Evolutionary conservation across 1,140 invertebrate genomes (phyloP).

Genomic region (Drosophila kanapiae): DNA sequence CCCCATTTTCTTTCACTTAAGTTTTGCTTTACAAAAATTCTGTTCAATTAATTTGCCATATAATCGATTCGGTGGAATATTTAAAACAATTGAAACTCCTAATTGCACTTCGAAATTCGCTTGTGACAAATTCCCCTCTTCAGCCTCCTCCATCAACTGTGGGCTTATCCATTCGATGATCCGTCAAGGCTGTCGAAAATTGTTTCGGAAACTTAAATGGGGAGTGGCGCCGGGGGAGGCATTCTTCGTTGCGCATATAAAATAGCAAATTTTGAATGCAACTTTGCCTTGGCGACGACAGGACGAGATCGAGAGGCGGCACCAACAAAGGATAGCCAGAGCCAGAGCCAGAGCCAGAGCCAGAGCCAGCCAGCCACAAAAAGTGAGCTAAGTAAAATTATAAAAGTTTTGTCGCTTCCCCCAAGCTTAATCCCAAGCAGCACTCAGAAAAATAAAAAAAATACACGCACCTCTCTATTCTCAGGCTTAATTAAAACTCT

Average conservation of each 20-base stretch:
- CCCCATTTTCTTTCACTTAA: background rate
- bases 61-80: conserved; percentile 9
- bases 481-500: conserved; percentile 68
- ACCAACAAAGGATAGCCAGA: conserved; percentile 16
- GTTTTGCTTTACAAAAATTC: background rate
- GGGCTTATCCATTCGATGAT: conserved; percentile 29
- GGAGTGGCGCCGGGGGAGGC: background rate
- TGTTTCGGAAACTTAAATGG: conserved; percentile 28
- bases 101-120: conserved; percentile 16
- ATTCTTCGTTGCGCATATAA: conserved; percentile 48
- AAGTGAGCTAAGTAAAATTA: conserved; percentile 59
- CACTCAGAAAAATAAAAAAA: background rate
- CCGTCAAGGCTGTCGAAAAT: conserved; percentile 35
- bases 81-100: conserved; percentile 19
- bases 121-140: conserved; percentile 1
- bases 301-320: too few relatives aligned
- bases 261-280: conserved; percentile 65
- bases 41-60: conserved; percentile 4
- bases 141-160: background rate
- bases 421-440: background rate
- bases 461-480: conserved; percentile 12
- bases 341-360: background rate
- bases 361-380: conserved; percentile 26
- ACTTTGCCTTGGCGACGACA: conserved; percentile 25
- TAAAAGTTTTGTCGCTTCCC: conserved; percentile 51